Percentiles rank a stretch among this genome's conserved stretches.
phyloP scores from a whole-genome alignment of 2,797 vertebrate genomes.

The Brotula barbata region DNA sequence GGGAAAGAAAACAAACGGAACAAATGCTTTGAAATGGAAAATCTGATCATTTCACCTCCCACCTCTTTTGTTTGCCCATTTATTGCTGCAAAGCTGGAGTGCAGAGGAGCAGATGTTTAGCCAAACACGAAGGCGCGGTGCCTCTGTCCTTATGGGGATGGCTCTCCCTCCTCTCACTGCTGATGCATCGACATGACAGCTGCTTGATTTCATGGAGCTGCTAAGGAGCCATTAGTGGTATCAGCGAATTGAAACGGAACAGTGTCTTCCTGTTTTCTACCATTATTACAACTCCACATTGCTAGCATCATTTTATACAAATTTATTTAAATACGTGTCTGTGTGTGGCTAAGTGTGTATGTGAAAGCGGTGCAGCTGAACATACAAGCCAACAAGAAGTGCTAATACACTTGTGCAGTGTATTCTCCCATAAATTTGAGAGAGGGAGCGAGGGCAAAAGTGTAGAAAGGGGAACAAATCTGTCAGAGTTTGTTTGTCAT shows the following conservation, averaged over 20 bases:
- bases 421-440: slow-evolving; percentile 74
- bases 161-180: slow-evolving; percentile 88
- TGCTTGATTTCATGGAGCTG: slow-evolving; percentile 97
- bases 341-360: slow-evolving; percentile 1
- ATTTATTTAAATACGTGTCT: slow-evolving; percentile 50
- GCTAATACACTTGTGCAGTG: slow-evolving; percentile 77
- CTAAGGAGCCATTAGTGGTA: slow-evolving; percentile 99
- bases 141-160: slow-evolving; percentile 93
- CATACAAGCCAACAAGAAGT: slow-evolving; percentile 73
- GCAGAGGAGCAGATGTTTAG: slow-evolving; percentile 98
- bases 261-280: slow-evolving; percentile 81
- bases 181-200: slow-evolving; percentile 98
- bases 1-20: slow-evolving; percentile 58
- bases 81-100: slow-evolving; percentile 87
- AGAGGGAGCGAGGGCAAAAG: slow-evolving; percentile 67
- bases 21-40: slow-evolving; percentile 81
- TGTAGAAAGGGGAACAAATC: slow-evolving; percentile 77
- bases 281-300: slow-evolving; percentile 87
- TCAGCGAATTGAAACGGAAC: slow-evolving; percentile 98
- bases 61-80: slow-evolving; percentile 92
- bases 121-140: slow-evolving; percentile 93
- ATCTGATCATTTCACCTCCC: slow-evolving; percentile 82
- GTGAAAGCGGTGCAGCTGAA: slow-evolving; percentile 71
- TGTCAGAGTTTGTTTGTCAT: slow-evolving; percentile 84
- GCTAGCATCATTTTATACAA: slow-evolving; percentile 74